These are phyloP conservation scores for Plecotus auritus DNA, from an alignment of 2,113 vertebrate genomes.

Conservation along the genomic window DNA sequence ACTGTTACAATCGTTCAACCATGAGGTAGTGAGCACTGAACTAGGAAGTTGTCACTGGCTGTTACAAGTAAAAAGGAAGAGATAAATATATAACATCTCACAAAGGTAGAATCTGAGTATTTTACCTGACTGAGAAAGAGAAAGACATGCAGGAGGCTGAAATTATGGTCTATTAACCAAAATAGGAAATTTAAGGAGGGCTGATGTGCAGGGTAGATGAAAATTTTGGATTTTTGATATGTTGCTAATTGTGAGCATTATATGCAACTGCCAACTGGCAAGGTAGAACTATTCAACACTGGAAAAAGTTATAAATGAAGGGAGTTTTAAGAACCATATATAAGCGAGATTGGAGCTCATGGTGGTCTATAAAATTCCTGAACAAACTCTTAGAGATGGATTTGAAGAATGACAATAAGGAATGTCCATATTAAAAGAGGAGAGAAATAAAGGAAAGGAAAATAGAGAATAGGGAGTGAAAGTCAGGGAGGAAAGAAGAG, in stretches of 20 bases:
- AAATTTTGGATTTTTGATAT: background rate
- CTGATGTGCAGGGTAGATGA: background rate
- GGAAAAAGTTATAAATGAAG: background rate
- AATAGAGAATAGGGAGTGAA: background rate
- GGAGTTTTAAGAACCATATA: background rate
- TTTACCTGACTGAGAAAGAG: background rate
- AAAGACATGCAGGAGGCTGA: background rate
- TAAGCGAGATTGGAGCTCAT: background rate
- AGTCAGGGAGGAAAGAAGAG: background rate
- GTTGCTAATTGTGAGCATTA: background rate
- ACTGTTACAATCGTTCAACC: background rate
- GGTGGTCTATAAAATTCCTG: background rate
- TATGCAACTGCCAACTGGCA: background rate
- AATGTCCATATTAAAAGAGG: background rate
- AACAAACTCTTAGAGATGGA: background rate
- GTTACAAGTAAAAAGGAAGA: background rate
- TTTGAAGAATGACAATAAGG: background rate
- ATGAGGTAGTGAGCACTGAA: background rate
- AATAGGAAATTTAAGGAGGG: background rate
- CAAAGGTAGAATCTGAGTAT: background rate
- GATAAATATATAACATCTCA: background rate
- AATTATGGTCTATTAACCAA: background rate
- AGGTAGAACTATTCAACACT: background rate
- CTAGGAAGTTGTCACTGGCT: background rate
- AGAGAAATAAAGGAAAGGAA: background rate